phyloP scores from a whole-genome alignment of 2,113 vertebrate genomes.

The Pelobates fuscus region DNA sequence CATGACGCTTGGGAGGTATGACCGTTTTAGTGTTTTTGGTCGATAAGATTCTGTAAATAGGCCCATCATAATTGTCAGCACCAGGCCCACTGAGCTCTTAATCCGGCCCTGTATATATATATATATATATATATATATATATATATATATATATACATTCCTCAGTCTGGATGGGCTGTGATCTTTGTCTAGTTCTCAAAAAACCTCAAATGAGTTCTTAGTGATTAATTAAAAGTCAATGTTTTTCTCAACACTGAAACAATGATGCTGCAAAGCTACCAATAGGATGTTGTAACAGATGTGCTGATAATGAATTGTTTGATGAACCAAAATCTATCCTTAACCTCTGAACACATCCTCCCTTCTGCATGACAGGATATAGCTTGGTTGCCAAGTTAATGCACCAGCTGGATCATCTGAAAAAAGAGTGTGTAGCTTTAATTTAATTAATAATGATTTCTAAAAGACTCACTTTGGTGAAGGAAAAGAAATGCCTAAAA shows the following conservation, averaged over 20 bases:
- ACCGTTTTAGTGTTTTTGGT: no score
- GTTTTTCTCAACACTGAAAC: constrained; percentile 9
- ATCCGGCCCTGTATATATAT: no score
- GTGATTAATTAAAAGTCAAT: constrained; percentile 23
- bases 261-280: constrained; percentile 1
- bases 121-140: no score
- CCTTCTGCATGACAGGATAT: background rate
- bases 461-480: background rate
- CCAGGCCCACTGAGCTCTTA: no score
- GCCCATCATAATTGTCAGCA: no score
- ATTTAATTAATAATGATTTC: constrained; percentile 26
- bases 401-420: constrained; percentile 15
- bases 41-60: no score
- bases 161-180: background rate
- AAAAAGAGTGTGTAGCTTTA: constrained; percentile 6
- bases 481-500: background rate
- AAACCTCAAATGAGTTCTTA: background rate
- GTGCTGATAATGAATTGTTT: constrained; percentile 36
- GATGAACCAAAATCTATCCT: constrained; percentile 21
- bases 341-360: constrained; percentile 9
- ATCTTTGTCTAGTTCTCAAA: constrained; percentile 3
- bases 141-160: background rate
- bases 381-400: constrained; percentile 20
- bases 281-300: constrained; percentile 35
- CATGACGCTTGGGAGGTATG: no score